Evolutionary conservation across 2,113 vertebrate species (phyloP), one percentile per base, ranked within the genome.

Genomic region (Dasyornis broadbenti): DNA sequence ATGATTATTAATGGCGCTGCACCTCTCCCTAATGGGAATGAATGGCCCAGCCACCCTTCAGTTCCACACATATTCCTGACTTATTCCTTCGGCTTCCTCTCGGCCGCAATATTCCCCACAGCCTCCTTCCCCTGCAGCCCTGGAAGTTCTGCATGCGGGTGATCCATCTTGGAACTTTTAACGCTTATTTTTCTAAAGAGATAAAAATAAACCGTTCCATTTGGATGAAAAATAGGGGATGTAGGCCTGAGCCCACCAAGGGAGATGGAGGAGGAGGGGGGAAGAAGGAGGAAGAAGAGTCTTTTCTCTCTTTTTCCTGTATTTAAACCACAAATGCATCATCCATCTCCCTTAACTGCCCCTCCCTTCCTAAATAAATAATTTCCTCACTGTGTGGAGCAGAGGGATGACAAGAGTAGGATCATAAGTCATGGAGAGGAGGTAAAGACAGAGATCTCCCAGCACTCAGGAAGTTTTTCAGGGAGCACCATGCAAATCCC

Each of bases 1-100:
- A 95, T 81, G 44, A 92, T 96, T 95, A 95, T 96, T 96, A 96
- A 97, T 95, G 82, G 88, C 4, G 3, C 52, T 52, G 76, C 56
- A 86, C 45, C 79, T 92, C 69, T 82, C 72, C 80, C n/a, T 96
- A 94, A 96, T 80, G 77, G 94, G 95, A 77, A 97, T 44, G 84
- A 84, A 96, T 86, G 81, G 87, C 57, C 44, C 93, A 63, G 56
- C 56, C 31, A 23, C 61, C 90, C 57, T 86, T 59, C 95, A 85
- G 77, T 30, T 90, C 65, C 45, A 40, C 82, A 56, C 68, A 24
- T 56, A 92, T 77, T 66, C 40, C 86, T 78, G 88, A 93, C 66
- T 93, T 91, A 93, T 69, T 93, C 90, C 82, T 82, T 26, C 22
- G 15, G 75, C 80, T 35, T 78, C 61, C 45, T 24, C 40, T 65